Conservation (phyloP, 2,113 vertebrate genomes). For the Loxodonta africana region DNA sequence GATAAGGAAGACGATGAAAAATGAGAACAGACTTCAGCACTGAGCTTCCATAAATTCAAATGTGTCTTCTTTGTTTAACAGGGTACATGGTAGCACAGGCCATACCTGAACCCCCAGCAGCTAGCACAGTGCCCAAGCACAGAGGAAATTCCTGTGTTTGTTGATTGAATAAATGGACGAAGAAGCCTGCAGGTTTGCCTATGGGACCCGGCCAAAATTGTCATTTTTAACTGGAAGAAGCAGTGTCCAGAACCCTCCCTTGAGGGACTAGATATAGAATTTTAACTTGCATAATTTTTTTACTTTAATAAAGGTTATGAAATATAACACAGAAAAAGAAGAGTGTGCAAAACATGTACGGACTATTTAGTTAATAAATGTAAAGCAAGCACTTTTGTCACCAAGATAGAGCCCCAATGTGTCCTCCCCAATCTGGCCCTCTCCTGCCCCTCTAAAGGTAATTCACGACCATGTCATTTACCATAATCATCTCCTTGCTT, state of each 20-base stretch:
- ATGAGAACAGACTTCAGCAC: background rate
- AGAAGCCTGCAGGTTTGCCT: background rate
- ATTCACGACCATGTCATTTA: background rate
- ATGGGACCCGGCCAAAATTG: background rate
- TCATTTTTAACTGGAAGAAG: background rate
- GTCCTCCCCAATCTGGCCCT: background rate
- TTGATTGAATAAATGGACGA: background rate
- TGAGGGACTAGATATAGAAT: background rate
- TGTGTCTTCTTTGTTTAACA: background rate
- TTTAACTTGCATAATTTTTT: background rate
- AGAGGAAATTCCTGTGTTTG: background rate
- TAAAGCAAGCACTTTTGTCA: background rate
- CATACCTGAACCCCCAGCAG: background rate
- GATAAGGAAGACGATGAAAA: background rate
- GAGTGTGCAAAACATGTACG: background rate
- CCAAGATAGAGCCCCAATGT: rapidly evolving
- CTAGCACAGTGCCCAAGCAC: background rate
- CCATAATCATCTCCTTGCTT: background rate
- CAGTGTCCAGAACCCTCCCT: background rate
- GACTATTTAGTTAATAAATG: background rate
- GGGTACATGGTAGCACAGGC: background rate
- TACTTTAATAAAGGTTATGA: background rate
- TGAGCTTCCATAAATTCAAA: background rate
- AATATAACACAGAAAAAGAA: background rate
- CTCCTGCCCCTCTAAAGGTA: background rate